Base-by-base conservation (phyloP, 2,888 invertebrate genomes). In the Dione vanillae region DNA sequence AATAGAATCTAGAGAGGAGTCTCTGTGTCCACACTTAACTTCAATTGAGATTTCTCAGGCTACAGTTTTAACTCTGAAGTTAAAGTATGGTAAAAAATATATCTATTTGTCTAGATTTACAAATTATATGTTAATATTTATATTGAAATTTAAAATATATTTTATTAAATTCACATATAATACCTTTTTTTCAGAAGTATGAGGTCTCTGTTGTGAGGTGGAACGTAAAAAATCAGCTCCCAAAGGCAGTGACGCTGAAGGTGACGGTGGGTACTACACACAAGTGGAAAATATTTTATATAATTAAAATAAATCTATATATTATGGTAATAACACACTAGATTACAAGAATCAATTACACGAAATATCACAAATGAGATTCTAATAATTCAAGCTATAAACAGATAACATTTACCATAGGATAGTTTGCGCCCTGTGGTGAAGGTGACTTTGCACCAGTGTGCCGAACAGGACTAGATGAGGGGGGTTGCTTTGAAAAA, bases 381-480 rank as follows among this genome's bases (percentile, higher is more conserved):
- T 16, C 8, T 16, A 16, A 10, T 16, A 10, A 47, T 2, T 47
- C 3, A 47, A 16, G 16, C 16, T 19, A 16, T 19, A 58, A 40
- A 19, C 16, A 37, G 11, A 16, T 19, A 10, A 20, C 16, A 40
- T 71, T 94, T 86, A 96, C 96, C 96, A 97, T 96, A 88, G 96
- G 96, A 94, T 96, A 97, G 84, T 95, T 95, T 77, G 94, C 94
- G 88, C 96, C 96, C 87, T 96, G 96, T 68, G 96, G 96, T 79
- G 96, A 97, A 76, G 97, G 97, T 85, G 96, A 96, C 87, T 97
- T 97, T 77, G 97, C 96, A 83, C 96, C 95, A 75, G 96, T 95
- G 86, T 95, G 96, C 90, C 97, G 95, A 81, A 97, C 96, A 80
- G 97, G 97, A 91, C 97, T 97, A 83, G 95, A 97, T 77, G 96